Conservation (phyloP, 2,888 invertebrate species). For the Tachystola acroxantha region DNA sequence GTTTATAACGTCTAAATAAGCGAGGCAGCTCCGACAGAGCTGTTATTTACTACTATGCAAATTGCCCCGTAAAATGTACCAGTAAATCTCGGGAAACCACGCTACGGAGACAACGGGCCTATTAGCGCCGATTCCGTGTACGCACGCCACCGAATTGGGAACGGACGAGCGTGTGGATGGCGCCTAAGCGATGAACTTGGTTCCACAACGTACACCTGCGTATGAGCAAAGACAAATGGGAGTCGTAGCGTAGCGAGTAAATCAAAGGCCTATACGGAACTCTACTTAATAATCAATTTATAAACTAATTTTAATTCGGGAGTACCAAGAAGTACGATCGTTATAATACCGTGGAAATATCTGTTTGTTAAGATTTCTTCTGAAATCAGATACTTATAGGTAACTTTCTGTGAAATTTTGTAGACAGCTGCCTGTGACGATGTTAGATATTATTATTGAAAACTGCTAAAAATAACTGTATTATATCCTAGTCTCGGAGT, state of each 20-base stretch:
- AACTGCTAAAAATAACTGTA: too few species aligned
- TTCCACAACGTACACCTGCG: neutral
- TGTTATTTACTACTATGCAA: slow-evolving; percentile 60
- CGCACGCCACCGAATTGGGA: slow-evolving; percentile 9
- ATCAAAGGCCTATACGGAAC: too few species aligned
- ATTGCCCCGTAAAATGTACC: slow-evolving; percentile 46
- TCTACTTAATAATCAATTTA: too few species aligned
- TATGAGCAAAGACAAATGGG: neutral
- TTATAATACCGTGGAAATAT: too few species aligned
- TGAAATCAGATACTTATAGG: too few species aligned
- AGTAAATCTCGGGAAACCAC: slow-evolving; percentile 44
- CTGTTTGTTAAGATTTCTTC: too few species aligned
- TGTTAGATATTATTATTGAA: too few species aligned
- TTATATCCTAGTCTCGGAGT: too few species aligned
- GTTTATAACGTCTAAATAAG: slow-evolving; percentile 65
- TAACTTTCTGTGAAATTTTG: too few species aligned
- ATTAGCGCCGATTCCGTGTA: slow-evolving; percentile 26
- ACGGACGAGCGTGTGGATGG: slow-evolving; percentile 6
- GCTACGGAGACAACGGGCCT: slow-evolving; percentile 42
- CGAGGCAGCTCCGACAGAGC: slow-evolving; percentile 47
- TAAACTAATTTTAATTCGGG: too few species aligned
- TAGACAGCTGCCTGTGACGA: too few species aligned
- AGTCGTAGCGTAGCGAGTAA: neutral
- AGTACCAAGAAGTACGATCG: too few species aligned
- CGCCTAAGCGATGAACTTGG: neutral